Base-by-base conservation (phyloP, 2,797 vertebrate species). In the Hemitrygon akajei region DNA sequence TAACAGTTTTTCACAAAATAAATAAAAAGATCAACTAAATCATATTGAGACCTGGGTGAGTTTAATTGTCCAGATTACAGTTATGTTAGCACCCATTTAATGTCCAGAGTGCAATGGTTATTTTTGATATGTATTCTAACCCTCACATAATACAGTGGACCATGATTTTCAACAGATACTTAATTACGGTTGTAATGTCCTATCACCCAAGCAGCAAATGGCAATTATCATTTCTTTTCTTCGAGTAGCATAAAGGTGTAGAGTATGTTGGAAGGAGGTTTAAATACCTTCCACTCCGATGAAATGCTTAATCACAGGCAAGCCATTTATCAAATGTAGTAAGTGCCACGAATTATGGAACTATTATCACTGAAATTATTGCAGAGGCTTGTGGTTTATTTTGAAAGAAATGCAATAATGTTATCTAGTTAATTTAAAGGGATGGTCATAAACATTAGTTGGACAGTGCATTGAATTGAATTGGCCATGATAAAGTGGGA, bases 131-230 rank as follows among this genome's bases (percentile, higher is more conserved):
- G 71, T 71, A 60, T 71, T 71, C 87, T 34, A 40, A 20, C 71
- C 71, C 56, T 71, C 9, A 63, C 63, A 69, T n/a, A 86, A 86
- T 60, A 30, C 3, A 22, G 66, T 69, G 66, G 37, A 20, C 34
- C 60, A 71, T 71, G 0, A 37, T 22, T 91, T 91, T 71, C 66
- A 71, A 71, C 87, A 91, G 87, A 25, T 69, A 69, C 87, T 91
- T 91, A 71, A 71, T 60, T 58, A 86, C 11, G 22, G 34, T 25
- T 91, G 66, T 71, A 71, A 69, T 63, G 30, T 27, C n/a, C 63
- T 89, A 66, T 89, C 86, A 89, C 34, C 63, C 87, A 91, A 91
- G 66, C 87, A 91, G 20, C 69, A 91, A 91, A 91, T 71, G n/a
- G 1, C 66, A 71, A 91, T 91, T 66, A 91, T 91, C 7, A 0